Base-by-base conservation (phyloP, 2,797 vertebrate species). In the Synaphobranchus kaupii region DNA sequence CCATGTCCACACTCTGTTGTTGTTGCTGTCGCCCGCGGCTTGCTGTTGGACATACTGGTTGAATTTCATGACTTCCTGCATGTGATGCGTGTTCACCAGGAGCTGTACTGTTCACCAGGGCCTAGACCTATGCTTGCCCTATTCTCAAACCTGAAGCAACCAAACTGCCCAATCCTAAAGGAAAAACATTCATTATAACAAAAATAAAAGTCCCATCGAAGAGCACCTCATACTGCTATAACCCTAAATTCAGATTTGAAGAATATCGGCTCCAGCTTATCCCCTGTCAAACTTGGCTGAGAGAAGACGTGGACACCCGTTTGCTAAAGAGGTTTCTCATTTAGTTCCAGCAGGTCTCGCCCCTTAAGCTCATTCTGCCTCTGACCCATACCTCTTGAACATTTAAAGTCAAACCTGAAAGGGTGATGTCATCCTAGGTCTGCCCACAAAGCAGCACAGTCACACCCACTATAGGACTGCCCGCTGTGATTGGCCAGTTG, bases 41-140 rank as follows among this genome's bases (percentile, higher is more conserved):
- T 94, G 91, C 81, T 90, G 94, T 86, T 85, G 88, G 1, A 93
- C 85, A 81, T 68, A 89, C 88, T 94, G 91, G 86, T 94, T 91
- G 87, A 96, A 95, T 94, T 95, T 97, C 97, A 96, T 97, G 66
- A 44, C 89, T 90, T 92, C 88, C 89, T 90, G 91, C 95, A 95
- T 95, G 89, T 86, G 92, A 92, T 78, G 47, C 84, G 17, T 85
- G 88, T 88, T 88, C 52, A 78, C 58, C 52, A 13, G 83, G 31
- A 85, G 85, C 90, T 87, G 88, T 88, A 68, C 63, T 88, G 88
- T 90, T 88, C 86, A 15, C 39, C 3, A 9, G 68, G 83, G 44
- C 87, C 34, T 58, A 58, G 13, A 17, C 47, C 90, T 73, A 71
- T 39, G 4, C 15, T 48, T 56, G 52, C 15, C 3, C 7, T 25